Conservation (phyloP, 2,113 vertebrate genomes). For the Corythoichthys intestinalis region DNA sequence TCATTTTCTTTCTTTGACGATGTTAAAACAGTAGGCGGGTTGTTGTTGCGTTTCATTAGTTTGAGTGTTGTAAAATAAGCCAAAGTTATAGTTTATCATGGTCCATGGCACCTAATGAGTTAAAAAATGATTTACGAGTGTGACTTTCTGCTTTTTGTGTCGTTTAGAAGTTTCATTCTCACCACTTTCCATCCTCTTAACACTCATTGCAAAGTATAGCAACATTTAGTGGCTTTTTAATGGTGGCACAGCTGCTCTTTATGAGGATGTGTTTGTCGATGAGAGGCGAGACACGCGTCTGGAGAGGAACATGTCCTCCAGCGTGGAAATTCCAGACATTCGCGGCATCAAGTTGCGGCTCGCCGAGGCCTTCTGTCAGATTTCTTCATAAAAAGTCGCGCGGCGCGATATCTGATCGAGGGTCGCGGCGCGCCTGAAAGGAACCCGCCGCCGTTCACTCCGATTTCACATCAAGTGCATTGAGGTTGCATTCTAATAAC, state of each 20-base stretch:
- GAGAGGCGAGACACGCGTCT: conserved; percentile 58
- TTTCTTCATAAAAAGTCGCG: conserved; percentile 67
- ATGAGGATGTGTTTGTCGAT: conserved; percentile 56
- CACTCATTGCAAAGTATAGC: conserved; percentile 53
- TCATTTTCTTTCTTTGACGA: too few species aligned
- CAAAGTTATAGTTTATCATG: too few species aligned
- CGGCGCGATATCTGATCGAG: conserved; percentile 62
- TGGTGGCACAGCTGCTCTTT: conserved; percentile 49
- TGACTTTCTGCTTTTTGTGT: too few species aligned
- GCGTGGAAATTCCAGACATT: conserved; percentile 87
- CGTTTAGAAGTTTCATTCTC: neutral
- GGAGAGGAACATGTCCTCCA: conserved; percentile 66
- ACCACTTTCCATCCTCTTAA: conserved; percentile 14
- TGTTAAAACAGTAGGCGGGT: too few species aligned
- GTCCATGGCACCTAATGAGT: too few species aligned
- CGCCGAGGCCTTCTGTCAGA: conserved; percentile 65
- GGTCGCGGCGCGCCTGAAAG: neutral
- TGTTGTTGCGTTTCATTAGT: too few species aligned
- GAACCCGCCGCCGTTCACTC: neutral
- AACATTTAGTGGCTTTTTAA: conserved; percentile 47
- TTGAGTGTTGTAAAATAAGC: too few species aligned
- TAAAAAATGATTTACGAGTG: too few species aligned
- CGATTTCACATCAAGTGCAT: neutral
- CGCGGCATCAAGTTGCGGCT: conserved; percentile 80
- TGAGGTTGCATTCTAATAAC: too few species aligned